These are phyloP conservation scores for Pseudorasbora parva DNA, from an alignment of 2,113 vertebrate species.

Conservation along the genomic window DNA sequence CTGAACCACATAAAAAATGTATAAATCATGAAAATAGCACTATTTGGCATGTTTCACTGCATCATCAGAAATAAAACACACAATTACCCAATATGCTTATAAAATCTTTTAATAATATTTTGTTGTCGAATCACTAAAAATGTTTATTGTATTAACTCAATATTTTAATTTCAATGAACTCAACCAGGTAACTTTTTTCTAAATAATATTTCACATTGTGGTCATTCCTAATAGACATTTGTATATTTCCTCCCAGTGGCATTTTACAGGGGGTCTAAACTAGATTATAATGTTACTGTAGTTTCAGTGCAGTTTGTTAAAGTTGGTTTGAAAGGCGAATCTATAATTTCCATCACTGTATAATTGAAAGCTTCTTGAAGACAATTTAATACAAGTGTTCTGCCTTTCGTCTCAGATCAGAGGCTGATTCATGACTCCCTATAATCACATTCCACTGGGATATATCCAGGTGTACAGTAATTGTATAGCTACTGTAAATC, in stretches of 20 bases:
- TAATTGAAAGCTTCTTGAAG: conserved; percentile 9
- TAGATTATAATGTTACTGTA: conserved; percentile 26
- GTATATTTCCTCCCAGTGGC: conserved; percentile 12
- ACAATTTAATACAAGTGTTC: not conserved
- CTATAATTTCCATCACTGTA: conserved; percentile 6
- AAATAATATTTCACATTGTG: too few relatives aligned
- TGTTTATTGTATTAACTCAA: too few relatives aligned
- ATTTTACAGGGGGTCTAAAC: conserved; percentile 43
- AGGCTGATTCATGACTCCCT: conserved; percentile 15
- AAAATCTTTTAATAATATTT: too few relatives aligned
- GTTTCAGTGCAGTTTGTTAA: conserved; percentile 10
- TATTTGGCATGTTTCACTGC: too few relatives aligned
- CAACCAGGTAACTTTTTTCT: too few relatives aligned
- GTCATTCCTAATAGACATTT: conserved; percentile 16
- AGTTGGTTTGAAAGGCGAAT: conserved; percentile 20
- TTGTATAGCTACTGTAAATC: conserved; percentile 32
- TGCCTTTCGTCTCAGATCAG: conserved; percentile 2
- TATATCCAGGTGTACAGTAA: conserved; percentile 24
- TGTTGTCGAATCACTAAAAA: too few relatives aligned
- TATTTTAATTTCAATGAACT: too few relatives aligned
- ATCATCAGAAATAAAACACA: too few relatives aligned
- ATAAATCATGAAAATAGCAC: too few relatives aligned
- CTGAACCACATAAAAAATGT: too few relatives aligned
- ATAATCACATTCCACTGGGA: not conserved
- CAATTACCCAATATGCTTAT: too few relatives aligned